Conservation (phyloP, 2,113 vertebrate genomes). For the Caloenas nicobarica region DNA sequence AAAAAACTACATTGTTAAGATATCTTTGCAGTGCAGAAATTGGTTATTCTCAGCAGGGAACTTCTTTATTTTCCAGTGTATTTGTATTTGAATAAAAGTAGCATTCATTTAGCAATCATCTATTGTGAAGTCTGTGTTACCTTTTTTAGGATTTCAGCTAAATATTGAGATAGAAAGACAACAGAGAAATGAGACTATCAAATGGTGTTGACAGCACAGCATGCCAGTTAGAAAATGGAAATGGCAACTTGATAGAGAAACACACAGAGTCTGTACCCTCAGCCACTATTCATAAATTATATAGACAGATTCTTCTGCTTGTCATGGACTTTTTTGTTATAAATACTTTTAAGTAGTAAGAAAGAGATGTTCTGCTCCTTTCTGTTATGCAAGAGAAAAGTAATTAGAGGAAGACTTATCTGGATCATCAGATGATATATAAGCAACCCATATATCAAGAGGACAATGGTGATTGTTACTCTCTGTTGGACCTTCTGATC, state of each 20-base stretch:
- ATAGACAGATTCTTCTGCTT: background rate
- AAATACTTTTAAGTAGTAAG: background rate
- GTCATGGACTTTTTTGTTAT: background rate
- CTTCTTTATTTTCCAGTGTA: background rate
- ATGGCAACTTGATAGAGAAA: background rate
- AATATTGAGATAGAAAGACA: background rate
- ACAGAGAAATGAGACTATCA: background rate
- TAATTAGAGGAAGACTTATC: background rate
- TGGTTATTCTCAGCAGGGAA: background rate
- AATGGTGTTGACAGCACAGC: background rate
- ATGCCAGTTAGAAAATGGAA: background rate
- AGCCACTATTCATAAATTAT: background rate
- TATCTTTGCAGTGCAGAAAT: background rate
- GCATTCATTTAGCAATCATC: background rate
- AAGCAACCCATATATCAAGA: fast-evolving
- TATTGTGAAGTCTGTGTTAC: background rate
- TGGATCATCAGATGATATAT: background rate
- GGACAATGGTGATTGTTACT: background rate
- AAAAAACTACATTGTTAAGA: background rate
- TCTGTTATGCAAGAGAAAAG: background rate
- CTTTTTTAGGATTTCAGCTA: background rate
- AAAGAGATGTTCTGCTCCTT: background rate
- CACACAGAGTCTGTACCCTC: background rate
- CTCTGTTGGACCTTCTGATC: background rate
- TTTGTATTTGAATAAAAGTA: background rate